These are phyloP conservation scores for Phoenicopterus ruber DNA, from an alignment of 2,113 vertebrate genomes.

Conservation along the genomic window DNA sequence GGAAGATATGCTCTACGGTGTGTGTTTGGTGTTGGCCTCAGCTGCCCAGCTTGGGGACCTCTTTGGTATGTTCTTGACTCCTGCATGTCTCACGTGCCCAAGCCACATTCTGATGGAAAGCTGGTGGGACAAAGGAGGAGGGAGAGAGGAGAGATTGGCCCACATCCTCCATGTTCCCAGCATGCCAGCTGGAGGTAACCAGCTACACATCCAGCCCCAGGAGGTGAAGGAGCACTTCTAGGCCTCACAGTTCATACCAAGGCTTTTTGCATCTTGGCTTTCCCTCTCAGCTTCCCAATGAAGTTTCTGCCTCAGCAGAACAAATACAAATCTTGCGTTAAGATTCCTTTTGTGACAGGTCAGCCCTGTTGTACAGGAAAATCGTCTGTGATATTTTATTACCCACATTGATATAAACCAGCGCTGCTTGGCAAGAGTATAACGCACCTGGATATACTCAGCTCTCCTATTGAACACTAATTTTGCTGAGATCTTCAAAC, in stretches of 20 bases:
- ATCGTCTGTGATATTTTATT: not conserved
- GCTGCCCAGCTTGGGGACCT: not conserved
- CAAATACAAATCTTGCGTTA: not conserved
- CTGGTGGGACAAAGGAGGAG: not conserved
- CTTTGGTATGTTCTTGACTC: not conserved
- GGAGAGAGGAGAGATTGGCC: not conserved
- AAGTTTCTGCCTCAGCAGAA: not conserved
- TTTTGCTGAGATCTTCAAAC: not conserved
- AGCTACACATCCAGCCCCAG: not conserved
- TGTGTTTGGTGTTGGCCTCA: not conserved
- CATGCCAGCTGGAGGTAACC: accelerated
- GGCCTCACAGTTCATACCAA: not conserved
- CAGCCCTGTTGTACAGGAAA: not conserved
- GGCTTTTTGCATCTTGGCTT: not conserved
- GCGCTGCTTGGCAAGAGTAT: not conserved
- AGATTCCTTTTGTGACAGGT: not conserved
- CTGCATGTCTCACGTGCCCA: not conserved
- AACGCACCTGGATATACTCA: not conserved
- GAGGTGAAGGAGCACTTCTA: not conserved
- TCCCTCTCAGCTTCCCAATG: not conserved
- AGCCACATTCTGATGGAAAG: not conserved
- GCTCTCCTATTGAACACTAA: not conserved
- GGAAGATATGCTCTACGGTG: not conserved
- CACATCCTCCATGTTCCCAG: not conserved
- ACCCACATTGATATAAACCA: not conserved